A percentile compares a stretch with the other conserved stretches of the same genome.
These are phyloP conservation scores for Oryzias celebensis DNA, from an alignment of 2,113 vertebrate species.

Conservation along the genomic window DNA sequence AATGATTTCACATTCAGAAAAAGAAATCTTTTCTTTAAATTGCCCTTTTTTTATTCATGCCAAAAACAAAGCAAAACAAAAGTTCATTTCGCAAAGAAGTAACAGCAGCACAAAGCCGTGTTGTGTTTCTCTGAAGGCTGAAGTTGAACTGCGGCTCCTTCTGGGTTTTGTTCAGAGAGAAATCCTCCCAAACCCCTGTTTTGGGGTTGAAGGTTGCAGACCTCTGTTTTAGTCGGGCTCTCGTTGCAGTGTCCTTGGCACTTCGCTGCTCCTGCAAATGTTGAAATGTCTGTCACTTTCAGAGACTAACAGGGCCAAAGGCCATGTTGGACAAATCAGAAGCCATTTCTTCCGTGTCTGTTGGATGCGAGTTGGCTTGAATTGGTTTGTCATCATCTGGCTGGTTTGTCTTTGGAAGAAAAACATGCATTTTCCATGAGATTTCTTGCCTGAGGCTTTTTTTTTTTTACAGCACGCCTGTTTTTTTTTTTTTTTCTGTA, in stretches of 20 bases:
- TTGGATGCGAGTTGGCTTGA: slow-evolving; percentile 11
- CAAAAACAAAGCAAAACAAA: too few relatives aligned
- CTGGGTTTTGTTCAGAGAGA: too few relatives aligned
- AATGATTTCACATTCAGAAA: too few relatives aligned
- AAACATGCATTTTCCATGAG: slow-evolving; percentile 19
- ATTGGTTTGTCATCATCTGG: slow-evolving; percentile 1
- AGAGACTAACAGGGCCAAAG: slow-evolving; percentile 45
- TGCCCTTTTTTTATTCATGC: too few relatives aligned
- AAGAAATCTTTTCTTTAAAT: too few relatives aligned
- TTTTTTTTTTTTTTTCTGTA: not conserved
- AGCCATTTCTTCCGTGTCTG: slow-evolving; percentile 36
- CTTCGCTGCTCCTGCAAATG: slow-evolving; percentile 1
- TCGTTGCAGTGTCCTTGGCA: not conserved
- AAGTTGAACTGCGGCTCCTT: too few relatives aligned
- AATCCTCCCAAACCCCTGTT: not conserved
- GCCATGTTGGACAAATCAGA: slow-evolving; percentile 45
- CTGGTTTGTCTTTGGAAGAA: not conserved
- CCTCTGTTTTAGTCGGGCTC: not conserved
- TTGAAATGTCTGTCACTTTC: slow-evolving; percentile 23
- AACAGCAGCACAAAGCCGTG: too few relatives aligned
- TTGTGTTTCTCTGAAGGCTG: too few relatives aligned
- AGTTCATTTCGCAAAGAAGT: too few relatives aligned
- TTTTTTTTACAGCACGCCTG: slow-evolving; percentile 6
- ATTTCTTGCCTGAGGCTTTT: slow-evolving; percentile 23
- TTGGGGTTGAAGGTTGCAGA: slow-evolving; percentile 1